Evolutionary conservation across 2,797 vertebrate species (phyloP).

Genomic region (Falco peregrinus): DNA sequence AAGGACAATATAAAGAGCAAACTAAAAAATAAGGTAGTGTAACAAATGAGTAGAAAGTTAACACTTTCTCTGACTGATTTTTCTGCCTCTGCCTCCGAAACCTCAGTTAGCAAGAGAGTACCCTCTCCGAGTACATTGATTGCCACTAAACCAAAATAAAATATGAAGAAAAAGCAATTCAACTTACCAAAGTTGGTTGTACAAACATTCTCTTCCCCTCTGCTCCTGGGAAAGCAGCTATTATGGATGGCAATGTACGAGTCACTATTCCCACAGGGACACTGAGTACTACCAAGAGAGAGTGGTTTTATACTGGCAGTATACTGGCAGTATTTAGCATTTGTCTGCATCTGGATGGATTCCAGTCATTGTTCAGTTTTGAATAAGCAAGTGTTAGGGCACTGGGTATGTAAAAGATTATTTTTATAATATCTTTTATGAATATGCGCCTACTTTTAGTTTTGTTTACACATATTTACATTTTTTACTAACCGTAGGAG

Average conservation of each 20-base stretch:
- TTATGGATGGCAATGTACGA: not conserved
- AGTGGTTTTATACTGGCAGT: slow-evolving; percentile 57
- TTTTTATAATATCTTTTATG: not conserved
- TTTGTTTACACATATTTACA: not conserved
- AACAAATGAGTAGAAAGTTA: not conserved
- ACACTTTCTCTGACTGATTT: not conserved
- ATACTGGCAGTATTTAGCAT: slow-evolving; percentile 33
- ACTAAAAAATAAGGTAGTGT: not conserved
- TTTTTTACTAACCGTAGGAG: not conserved
- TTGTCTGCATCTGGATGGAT: slow-evolving; percentile 36
- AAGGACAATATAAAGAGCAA: not conserved
- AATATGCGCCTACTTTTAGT: not conserved
- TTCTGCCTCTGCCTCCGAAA: not conserved
- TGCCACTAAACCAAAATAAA: slow-evolving; percentile 7
- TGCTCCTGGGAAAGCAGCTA: slow-evolving; percentile 45
- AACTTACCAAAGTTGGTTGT: slow-evolving; percentile 36
- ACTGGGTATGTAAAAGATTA: not conserved
- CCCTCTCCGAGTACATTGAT: not conserved
- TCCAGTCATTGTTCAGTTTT: slow-evolving; percentile 67
- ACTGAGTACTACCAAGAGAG: slow-evolving; percentile 34
- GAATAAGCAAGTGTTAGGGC: slow-evolving; percentile 34
- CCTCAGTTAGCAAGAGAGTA: not conserved
- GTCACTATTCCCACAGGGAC: slow-evolving; percentile 61
- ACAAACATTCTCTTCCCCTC: slow-evolving; percentile 48
- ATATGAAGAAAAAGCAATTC: slow-evolving; percentile 28